phyloP scores from a whole-genome alignment of 2,888 invertebrate genomes.

The Cantharis flavilabris region DNA sequence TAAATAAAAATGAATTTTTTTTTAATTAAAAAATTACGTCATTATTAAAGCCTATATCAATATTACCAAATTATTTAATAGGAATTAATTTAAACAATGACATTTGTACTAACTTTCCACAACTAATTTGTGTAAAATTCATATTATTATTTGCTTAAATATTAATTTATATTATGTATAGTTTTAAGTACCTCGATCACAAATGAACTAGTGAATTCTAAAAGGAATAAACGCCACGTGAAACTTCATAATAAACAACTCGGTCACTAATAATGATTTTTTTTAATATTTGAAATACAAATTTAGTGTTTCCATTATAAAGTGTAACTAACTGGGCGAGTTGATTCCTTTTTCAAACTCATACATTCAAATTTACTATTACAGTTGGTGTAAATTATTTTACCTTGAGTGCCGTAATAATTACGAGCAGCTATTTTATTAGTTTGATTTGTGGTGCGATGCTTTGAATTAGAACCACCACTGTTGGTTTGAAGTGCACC shows the following conservation, averaged over 20 bases:
- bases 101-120: not conserved
- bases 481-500: conserved; percentile 52
- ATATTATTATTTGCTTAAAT: not conserved
- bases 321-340: not conserved
- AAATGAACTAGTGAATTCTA: not conserved
- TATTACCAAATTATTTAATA: not conserved
- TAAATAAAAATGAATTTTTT: not conserved
- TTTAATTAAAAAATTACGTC: not conserved
- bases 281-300: not conserved
- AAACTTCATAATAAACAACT: not conserved
- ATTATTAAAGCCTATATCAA: not conserved
- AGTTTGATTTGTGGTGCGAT: conserved; percentile 49
- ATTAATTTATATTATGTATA: not conserved
- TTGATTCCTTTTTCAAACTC: not conserved
- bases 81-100: not conserved
- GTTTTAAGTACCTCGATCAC: not conserved
- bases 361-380: not conserved
- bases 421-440: conserved; percentile 56
- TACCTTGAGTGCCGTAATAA: conserved; percentile 55
- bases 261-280: not conserved
- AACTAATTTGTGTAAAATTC: not conserved
- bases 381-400: not conserved
- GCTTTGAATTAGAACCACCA: conserved; percentile 51
- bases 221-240: not conserved
- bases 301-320: not conserved